These are phyloP conservation scores for Corythornis madagascariensis DNA, from an alignment of 2,113 vertebrate species.

Conservation along the genomic window DNA sequence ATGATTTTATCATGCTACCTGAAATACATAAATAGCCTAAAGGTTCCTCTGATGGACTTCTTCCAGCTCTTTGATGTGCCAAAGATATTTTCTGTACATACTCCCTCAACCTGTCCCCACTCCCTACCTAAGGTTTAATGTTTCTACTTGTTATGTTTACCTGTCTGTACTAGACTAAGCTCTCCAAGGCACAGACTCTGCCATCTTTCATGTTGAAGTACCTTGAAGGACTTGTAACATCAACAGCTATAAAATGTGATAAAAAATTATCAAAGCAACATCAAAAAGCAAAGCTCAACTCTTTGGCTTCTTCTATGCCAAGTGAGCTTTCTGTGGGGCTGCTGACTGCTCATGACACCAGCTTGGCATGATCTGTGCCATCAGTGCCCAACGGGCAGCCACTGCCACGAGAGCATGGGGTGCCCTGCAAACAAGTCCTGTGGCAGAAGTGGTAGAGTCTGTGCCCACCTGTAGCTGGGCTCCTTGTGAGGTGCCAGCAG, in stretches of 20 bases:
- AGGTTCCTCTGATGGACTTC: slow-evolving; percentile 61
- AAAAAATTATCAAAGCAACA: slow-evolving; percentile 2
- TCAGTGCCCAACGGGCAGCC: rapidly evolving
- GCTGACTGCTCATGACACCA: neutral
- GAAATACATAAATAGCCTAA: slow-evolving; percentile 70
- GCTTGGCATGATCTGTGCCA: neutral
- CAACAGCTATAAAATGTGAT: slow-evolving; percentile 39
- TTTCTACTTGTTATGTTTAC: slow-evolving; percentile 72
- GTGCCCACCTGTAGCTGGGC: neutral
- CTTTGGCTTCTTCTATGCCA: neutral
- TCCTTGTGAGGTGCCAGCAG: neutral
- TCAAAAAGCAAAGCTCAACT: neutral
- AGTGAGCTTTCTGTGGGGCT: neutral
- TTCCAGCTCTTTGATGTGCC: slow-evolving; percentile 74
- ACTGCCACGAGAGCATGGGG: rapidly evolving
- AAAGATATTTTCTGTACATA: slow-evolving; percentile 66
- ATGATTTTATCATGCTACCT: slow-evolving; percentile 64
- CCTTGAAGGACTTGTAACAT: slow-evolving; percentile 47
- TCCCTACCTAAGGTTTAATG: slow-evolving; percentile 66
- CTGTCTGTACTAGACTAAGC: slow-evolving; percentile 62
- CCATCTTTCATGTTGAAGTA: slow-evolving; percentile 22
- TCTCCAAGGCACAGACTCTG: slow-evolving; percentile 28
- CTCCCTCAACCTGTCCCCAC: slow-evolving; percentile 70
- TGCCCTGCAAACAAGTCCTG: neutral
- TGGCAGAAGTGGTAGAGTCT: neutral